A percentile compares a stretch with the other conserved stretches of the same genome.
Evolutionary conservation across 2,113 vertebrate species (phyloP).

Genomic region (Scytalopus superciliaris): DNA sequence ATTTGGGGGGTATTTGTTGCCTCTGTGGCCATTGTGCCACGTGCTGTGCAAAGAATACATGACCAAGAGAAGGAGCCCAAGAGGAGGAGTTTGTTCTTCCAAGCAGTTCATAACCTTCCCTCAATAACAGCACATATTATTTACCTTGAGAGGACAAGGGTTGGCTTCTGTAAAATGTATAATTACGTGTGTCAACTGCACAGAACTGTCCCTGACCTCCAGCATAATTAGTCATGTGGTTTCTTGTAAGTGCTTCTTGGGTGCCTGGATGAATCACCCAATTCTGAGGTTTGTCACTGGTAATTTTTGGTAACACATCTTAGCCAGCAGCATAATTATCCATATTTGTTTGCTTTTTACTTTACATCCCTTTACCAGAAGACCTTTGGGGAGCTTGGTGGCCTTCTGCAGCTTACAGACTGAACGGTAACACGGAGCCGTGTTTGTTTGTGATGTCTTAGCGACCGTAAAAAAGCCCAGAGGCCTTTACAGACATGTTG

Average conservation of each 20-base stretch:
- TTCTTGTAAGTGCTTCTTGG: slow-evolving; percentile 16
- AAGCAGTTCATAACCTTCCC: neutral
- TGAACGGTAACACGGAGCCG: neutral
- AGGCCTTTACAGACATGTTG: neutral
- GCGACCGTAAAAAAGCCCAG: rapidly evolving
- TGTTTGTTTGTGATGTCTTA: neutral
- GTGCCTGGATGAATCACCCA: neutral
- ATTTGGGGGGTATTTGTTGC: neutral
- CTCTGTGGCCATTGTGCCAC: neutral
- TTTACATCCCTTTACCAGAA: neutral
- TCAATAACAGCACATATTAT: neutral
- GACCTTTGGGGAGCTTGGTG: neutral
- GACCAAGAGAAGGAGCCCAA: neutral
- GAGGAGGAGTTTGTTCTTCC: neutral
- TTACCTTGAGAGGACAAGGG: neutral
- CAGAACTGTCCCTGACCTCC: slow-evolving; percentile 9
- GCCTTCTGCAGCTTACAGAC: neutral
- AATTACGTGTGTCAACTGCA: neutral
- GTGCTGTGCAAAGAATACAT: neutral
- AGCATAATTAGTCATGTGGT: neutral
- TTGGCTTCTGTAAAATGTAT: neutral
- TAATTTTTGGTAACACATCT: slow-evolving; percentile 17
- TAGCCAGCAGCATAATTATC: neutral
- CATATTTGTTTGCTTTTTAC: slow-evolving; percentile 1
- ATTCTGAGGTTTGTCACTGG: neutral